These are phyloP conservation scores for Melinaea menophilus DNA, from an alignment of 2,888 invertebrate species.

Conservation along the genomic window DNA sequence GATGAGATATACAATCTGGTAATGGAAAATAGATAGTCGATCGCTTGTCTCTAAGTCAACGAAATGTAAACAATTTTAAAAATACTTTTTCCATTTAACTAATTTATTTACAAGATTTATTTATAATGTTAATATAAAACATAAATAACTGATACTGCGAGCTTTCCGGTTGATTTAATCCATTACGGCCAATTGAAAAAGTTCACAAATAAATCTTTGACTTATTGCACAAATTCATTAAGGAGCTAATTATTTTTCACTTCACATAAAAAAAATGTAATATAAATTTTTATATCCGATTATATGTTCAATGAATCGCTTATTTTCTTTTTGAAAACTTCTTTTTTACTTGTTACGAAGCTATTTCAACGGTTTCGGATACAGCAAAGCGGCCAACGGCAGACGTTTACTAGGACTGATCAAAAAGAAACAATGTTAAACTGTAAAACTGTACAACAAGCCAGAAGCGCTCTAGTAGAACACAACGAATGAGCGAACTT, in stretches of 20 bases:
- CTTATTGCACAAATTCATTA: neutral
- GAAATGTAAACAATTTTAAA: too few species aligned
- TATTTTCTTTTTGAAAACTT: conserved; percentile 14
- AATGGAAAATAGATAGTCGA: conserved; percentile 1
- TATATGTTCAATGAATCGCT: too few species aligned
- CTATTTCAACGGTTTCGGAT: conserved; percentile 44
- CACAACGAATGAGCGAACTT: conserved; percentile 37
- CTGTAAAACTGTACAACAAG: conserved; percentile 55
- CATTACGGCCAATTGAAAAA: too few species aligned
- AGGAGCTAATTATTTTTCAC: neutral
- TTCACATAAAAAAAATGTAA: neutral
- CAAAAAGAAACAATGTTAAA: conserved; percentile 70
- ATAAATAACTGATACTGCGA: too few species aligned
- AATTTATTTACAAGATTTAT: too few species aligned
- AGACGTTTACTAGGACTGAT: conserved; percentile 59
- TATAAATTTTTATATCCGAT: neutral
- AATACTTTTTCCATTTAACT: too few species aligned
- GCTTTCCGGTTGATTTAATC: too few species aligned
- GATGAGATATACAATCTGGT: conserved; percentile 23
- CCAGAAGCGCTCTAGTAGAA: conserved; percentile 50
- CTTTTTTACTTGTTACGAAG: conserved; percentile 14
- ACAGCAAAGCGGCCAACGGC: conserved; percentile 46
- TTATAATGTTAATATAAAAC: too few species aligned
- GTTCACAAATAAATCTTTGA: too few species aligned
- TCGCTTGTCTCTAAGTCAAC: too few species aligned